Evolutionary conservation across 2,888 invertebrate genomes (phyloP).

Genomic region (Brachylomia viminalis): DNA sequence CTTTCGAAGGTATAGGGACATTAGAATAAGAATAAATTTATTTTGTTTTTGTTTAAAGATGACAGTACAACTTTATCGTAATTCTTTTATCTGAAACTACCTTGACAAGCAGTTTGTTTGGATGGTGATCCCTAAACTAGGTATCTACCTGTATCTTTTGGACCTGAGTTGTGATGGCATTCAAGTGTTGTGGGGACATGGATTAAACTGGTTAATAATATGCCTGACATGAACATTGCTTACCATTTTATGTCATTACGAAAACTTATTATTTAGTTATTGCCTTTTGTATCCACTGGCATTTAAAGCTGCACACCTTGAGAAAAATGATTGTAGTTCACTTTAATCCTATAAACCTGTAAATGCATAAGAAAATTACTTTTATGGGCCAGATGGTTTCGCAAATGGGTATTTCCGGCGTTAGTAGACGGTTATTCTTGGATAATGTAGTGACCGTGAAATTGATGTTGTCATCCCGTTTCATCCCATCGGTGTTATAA

Average conservation of each 20-base stretch:
- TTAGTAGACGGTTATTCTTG: neutral
- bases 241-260: too few relatives aligned
- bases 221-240: neutral
- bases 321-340: neutral
- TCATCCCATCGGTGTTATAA: neutral
- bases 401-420: neutral
- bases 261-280: neutral
- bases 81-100: neutral
- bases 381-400: neutral
- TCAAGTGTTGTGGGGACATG: neutral
- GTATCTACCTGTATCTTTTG: neutral
- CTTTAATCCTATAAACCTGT: neutral
- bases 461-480: neutral
- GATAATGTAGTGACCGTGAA: neutral
- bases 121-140: neutral
- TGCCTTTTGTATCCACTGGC: neutral
- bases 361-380: neutral
- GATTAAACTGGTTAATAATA: neutral
- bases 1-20: constrained; percentile 84
- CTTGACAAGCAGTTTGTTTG: neutral
- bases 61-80: neutral
- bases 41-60: neutral
- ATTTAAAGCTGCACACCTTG: neutral
- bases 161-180: neutral
- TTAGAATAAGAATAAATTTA: neutral